phyloP scores from a whole-genome alignment of 1,140 invertebrate genomes.

The Bicyclus anynana region DNA sequence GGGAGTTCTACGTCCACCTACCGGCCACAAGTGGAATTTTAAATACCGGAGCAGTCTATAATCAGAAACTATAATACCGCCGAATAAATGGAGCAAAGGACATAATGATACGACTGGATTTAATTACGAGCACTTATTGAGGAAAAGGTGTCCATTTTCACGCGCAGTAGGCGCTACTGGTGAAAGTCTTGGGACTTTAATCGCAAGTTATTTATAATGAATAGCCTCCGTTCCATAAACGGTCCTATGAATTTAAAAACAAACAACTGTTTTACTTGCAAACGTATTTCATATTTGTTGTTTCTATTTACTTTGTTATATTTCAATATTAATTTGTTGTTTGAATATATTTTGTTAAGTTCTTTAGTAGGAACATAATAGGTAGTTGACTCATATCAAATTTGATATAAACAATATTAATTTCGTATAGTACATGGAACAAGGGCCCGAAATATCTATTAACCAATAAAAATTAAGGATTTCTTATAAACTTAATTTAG shows the following conservation, averaged over 20 bases:
- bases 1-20: slow-evolving; percentile 41
- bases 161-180: slow-evolving; percentile 46
- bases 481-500: no score
- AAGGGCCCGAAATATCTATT: no score
- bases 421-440: no score
- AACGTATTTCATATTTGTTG: not conserved
- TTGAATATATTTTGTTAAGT: not conserved
- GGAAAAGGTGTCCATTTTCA: slow-evolving; percentile 67
- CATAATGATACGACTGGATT: slow-evolving; percentile 57
- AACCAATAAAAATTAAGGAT: no score
- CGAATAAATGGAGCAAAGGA: slow-evolving; percentile 66
- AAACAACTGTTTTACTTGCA: not conserved
- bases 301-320: not conserved
- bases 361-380: no score
- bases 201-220: slow-evolving; percentile 52
- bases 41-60: slow-evolving; percentile 54
- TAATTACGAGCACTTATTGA: slow-evolving; percentile 60
- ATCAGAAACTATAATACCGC: slow-evolving; percentile 55
- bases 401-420: no score
- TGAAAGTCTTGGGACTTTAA: slow-evolving; percentile 47
- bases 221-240: slow-evolving; percentile 11
- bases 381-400: no score
- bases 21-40: slow-evolving; percentile 47
- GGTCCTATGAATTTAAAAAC: not conserved
- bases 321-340: not conserved